These are phyloP conservation scores for Formica aserva DNA, from an alignment of 2,888 invertebrate species.

Conservation along the genomic window DNA sequence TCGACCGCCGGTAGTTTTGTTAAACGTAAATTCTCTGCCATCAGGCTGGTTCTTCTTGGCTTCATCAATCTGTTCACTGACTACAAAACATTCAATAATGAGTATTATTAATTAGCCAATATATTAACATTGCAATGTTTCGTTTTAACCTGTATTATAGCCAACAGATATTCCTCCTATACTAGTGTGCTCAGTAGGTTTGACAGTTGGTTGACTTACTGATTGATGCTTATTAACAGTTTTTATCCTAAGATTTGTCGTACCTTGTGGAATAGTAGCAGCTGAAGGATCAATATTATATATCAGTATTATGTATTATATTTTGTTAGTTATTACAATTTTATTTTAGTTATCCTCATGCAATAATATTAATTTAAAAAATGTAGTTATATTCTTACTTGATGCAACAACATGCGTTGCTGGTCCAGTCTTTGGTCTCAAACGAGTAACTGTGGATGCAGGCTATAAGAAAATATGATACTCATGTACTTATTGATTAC, in stretches of 20 bases:
- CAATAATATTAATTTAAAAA: conserved; percentile 32
- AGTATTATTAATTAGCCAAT: background rate
- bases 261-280: conserved; percentile 77
- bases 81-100: conserved; percentile 63
- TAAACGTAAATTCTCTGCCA: conserved; percentile 91
- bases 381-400: conserved; percentile 69
- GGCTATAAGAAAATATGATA: conserved; percentile 41
- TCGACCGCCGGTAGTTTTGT: conserved; percentile 92
- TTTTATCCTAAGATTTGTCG: conserved; percentile 79
- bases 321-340: conserved; percentile 6
- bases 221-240: conserved; percentile 78
- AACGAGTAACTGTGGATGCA: conserved; percentile 51
- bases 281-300: conserved; percentile 65
- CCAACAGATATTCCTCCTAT: conserved; percentile 89
- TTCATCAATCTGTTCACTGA: conserved; percentile 82
- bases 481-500: background rate
- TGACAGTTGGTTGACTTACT: conserved; percentile 77
- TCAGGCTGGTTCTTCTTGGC: conserved; percentile 90
- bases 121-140: background rate
- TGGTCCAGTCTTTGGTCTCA: conserved; percentile 68
- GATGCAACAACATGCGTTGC: conserved; percentile 77
- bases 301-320: background rate
- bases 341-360: background rate
- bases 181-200: conserved; percentile 91
- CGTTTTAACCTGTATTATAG: conserved; percentile 76